A percentile compares a stretch with the other conserved stretches of the same genome.
phyloP scores from a whole-genome alignment of 2,113 vertebrate genomes.

The Cygnus atratus region DNA sequence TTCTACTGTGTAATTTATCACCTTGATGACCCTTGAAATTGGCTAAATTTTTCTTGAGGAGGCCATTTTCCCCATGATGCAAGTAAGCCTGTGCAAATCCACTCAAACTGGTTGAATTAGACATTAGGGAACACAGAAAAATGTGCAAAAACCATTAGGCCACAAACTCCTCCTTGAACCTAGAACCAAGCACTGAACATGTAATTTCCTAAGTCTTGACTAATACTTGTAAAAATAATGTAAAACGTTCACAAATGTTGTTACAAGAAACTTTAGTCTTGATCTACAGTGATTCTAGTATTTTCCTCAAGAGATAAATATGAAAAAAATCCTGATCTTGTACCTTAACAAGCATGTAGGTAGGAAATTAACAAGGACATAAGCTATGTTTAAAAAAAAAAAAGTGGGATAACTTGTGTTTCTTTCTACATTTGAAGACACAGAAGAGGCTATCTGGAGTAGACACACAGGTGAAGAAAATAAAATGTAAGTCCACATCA shows the following conservation, averaged over 20 bases:
- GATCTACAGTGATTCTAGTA: background rate
- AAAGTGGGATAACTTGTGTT: background rate
- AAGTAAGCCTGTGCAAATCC: background rate
- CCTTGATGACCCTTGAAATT: background rate
- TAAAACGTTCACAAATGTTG: background rate
- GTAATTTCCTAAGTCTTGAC: background rate
- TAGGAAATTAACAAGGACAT: background rate
- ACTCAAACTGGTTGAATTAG: background rate
- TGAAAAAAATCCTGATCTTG: background rate
- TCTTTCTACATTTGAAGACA: background rate
- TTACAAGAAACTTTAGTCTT: background rate
- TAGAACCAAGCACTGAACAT: background rate
- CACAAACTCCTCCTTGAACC: background rate
- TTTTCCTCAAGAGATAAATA: background rate
- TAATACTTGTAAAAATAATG: background rate
- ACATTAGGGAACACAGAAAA: background rate
- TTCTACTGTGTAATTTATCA: background rate
- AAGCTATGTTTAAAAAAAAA: background rate
- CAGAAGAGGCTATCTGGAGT: background rate
- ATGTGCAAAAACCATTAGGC: background rate
- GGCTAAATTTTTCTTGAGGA: background rate
- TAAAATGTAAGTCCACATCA: background rate
- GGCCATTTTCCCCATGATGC: background rate
- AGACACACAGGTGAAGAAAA: background rate
- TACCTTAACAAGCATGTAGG: background rate